A percentile compares a stretch with the other conserved stretches of the same genome.
These are phyloP conservation scores for Cristatella mucedo DNA, from an alignment of 2,888 invertebrate species.

Conservation along the genomic window DNA sequence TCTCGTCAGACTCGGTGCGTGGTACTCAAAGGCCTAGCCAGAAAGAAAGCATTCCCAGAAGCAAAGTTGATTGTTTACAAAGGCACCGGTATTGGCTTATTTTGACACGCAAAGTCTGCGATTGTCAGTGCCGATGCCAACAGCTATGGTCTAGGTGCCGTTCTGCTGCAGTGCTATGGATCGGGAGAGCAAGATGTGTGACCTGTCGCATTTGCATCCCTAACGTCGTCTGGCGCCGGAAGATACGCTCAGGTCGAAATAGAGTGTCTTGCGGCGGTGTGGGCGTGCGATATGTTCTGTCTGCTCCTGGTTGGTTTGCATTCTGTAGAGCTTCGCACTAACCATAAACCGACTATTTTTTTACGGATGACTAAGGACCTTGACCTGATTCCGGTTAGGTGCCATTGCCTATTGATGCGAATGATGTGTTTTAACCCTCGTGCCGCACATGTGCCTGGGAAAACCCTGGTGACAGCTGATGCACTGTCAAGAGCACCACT, in stretches of 20 bases:
- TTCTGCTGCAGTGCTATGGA: not conserved
- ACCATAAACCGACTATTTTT: not conserved
- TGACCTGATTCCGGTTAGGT: constrained; percentile 2
- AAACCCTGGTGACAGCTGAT: not conserved
- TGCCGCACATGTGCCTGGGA: not conserved
- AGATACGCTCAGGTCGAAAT: not conserved
- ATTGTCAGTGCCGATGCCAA: constrained; percentile 2
- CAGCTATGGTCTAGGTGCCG: not conserved
- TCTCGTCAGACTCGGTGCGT: too few relatives aligned
- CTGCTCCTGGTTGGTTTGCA: too few relatives aligned
- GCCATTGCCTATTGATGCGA: not conserved
- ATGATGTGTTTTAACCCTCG: constrained; percentile 2
- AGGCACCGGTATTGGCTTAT: too few relatives aligned
- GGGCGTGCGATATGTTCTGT: constrained; percentile 2
- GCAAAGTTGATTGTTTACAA: too few relatives aligned
- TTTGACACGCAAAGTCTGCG: too few relatives aligned
- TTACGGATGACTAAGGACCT: not conserved
- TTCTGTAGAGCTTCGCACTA: too few relatives aligned
- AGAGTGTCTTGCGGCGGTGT: not conserved
- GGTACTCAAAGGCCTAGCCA: too few relatives aligned
- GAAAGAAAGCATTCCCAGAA: too few relatives aligned
- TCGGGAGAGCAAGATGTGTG: not conserved
- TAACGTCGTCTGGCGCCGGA: too few relatives aligned
- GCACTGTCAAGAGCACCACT: constrained; percentile 2
- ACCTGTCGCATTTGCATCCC: not conserved